A percentile compares a stretch with the other conserved stretches of the same genome.
Evolutionary conservation across 2,888 invertebrate genomes (phyloP).

Genomic region (Chrysolina haemoptera): DNA sequence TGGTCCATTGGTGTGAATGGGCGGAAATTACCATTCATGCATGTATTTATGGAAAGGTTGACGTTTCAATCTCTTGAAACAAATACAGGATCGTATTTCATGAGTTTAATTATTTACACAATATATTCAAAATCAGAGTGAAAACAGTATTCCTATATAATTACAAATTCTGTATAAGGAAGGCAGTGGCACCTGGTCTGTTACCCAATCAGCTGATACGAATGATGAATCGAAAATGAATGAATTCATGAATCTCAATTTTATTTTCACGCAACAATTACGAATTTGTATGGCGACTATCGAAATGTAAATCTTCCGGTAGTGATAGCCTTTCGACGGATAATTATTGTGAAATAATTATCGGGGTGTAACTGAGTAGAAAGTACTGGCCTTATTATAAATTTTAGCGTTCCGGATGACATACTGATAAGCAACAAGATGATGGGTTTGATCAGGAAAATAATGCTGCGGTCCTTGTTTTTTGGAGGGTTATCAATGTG

Average conservation of each 20-base stretch:
- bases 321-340: slow-evolving; percentile 24
- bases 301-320: slow-evolving; percentile 23
- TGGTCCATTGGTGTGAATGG: too few species aligned
- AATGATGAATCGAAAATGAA: slow-evolving; percentile 34
- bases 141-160: slow-evolving; percentile 32
- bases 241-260: slow-evolving; percentile 31
- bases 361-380: slow-evolving; percentile 27
- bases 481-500: not conserved
- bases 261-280: slow-evolving; percentile 27
- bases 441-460: slow-evolving; percentile 7
- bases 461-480: slow-evolving; percentile 6
- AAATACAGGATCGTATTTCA: not conserved
- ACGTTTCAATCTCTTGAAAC: not conserved
- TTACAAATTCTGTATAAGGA: slow-evolving; percentile 31
- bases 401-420: slow-evolving; percentile 19
- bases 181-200: slow-evolving; percentile 27
- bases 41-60: not conserved
- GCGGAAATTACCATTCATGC: not conserved
- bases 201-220: slow-evolving; percentile 30
- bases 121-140: slow-evolving; percentile 26
- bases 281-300: slow-evolving; percentile 27
- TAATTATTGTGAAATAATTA: slow-evolving; percentile 30
- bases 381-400: slow-evolving; percentile 22
- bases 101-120: slow-evolving; percentile 16
- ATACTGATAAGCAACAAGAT: slow-evolving; percentile 7